Conservation (phyloP, 2,113 vertebrate genomes). For the Spheniscus mendiculus region DNA sequence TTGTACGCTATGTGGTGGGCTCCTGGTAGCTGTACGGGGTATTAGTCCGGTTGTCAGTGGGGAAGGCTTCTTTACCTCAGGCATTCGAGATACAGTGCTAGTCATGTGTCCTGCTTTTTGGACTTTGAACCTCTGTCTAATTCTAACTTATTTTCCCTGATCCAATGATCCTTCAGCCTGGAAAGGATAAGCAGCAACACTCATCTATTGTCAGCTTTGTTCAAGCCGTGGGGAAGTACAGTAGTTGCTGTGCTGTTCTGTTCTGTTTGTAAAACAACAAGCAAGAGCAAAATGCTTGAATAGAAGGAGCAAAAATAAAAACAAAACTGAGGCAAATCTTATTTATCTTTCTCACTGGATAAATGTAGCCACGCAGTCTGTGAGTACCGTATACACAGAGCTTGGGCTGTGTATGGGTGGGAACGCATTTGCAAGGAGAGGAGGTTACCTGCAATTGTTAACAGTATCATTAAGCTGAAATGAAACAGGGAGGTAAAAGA, state of each 20-base stretch:
- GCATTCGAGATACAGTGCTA: background rate
- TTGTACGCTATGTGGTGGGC: background rate
- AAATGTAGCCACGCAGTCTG: background rate
- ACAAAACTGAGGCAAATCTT: background rate
- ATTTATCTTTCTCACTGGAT: background rate
- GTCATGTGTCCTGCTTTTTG: background rate
- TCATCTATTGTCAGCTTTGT: background rate
- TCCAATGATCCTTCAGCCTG: background rate
- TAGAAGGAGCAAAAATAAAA: background rate
- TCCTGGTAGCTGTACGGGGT: background rate
- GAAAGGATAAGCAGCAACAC: background rate
- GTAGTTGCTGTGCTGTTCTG: background rate
- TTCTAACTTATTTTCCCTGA: slow-evolving; percentile 42
- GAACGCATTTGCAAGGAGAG: background rate
- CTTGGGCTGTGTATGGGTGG: background rate
- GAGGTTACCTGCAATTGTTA: background rate
- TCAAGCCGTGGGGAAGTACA: background rate
- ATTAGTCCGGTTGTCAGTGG: background rate
- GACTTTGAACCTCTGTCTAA: slow-evolving; percentile 17
- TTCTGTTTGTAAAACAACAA: background rate
- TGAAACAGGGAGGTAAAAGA: background rate
- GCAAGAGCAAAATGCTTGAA: background rate
- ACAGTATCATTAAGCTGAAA: background rate
- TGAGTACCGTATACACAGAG: background rate
- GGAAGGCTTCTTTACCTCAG: background rate